These are phyloP conservation scores for Montifringilla adamsi DNA, from an alignment of 2,113 vertebrate species.

Conservation along the genomic window DNA sequence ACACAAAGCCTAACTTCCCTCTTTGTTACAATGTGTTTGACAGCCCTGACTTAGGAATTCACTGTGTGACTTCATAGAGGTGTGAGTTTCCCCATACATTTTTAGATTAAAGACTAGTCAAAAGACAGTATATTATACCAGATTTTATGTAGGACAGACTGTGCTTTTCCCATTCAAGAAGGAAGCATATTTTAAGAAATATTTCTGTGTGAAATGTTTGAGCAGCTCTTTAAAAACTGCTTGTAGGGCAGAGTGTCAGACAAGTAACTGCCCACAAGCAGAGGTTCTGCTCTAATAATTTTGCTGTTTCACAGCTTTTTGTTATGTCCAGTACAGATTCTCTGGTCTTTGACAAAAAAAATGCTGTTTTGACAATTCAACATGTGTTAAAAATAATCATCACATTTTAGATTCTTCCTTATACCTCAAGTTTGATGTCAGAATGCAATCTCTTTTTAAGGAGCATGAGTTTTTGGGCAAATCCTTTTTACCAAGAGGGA, in stretches of 20 bases:
- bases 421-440: neutral
- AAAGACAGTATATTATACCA: neutral
- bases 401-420: neutral
- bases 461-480: neutral
- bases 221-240: neutral
- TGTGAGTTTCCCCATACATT: neutral
- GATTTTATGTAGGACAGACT: neutral
- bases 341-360: neutral
- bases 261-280: neutral
- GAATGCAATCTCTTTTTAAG: neutral
- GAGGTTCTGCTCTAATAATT: neutral
- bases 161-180: neutral
- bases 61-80: neutral
- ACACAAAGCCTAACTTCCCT: neutral
- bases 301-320: neutral
- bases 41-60: neutral
- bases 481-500: neutral
- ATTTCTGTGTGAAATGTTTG: neutral
- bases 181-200: neutral
- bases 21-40: neutral
- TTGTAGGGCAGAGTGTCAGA: neutral
- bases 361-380: neutral
- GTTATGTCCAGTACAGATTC: neutral
- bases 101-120: neutral
- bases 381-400: neutral